Evolutionary conservation across 2,797 vertebrate species (phyloP).

Genomic region (Stomatorhinus walkeri): DNA sequence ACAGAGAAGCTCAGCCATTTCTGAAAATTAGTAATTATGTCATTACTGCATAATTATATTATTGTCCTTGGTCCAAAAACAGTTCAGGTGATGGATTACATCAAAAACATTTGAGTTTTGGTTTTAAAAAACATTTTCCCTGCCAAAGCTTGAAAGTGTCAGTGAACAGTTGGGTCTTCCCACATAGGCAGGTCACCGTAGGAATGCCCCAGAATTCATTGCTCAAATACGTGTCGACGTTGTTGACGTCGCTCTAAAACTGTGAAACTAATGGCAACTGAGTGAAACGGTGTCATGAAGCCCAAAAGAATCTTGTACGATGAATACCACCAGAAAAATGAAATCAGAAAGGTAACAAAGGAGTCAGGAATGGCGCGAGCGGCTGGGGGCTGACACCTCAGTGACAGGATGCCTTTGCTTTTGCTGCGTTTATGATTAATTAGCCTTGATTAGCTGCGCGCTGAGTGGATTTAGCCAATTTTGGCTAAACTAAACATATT

Average conservation of each 20-base stretch:
- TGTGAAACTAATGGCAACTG: neutral
- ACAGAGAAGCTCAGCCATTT: neutral
- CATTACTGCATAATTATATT: neutral
- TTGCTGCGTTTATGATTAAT: neutral
- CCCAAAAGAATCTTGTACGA: neutral
- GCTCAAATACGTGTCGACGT: neutral
- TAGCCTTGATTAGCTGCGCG: neutral
- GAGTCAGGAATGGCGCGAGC: neutral
- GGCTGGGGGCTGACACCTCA: neutral
- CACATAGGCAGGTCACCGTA: neutral
- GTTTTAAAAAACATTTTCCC: slow-evolving; percentile 1
- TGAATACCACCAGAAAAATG: neutral
- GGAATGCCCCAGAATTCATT: neutral
- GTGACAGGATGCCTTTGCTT: neutral
- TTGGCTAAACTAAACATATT: neutral
- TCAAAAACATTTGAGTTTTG: neutral
- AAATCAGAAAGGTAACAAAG: neutral
- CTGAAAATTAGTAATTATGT: neutral
- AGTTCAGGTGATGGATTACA: neutral
- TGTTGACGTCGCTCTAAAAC: neutral
- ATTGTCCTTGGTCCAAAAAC: neutral
- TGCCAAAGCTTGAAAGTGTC: neutral
- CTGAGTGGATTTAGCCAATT: neutral
- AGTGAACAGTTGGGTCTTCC: neutral
- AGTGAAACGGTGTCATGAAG: neutral